These are phyloP conservation scores for Coregonus ussuriensis DNA, from an alignment of 2,797 vertebrate species.

Conservation along the genomic window DNA sequence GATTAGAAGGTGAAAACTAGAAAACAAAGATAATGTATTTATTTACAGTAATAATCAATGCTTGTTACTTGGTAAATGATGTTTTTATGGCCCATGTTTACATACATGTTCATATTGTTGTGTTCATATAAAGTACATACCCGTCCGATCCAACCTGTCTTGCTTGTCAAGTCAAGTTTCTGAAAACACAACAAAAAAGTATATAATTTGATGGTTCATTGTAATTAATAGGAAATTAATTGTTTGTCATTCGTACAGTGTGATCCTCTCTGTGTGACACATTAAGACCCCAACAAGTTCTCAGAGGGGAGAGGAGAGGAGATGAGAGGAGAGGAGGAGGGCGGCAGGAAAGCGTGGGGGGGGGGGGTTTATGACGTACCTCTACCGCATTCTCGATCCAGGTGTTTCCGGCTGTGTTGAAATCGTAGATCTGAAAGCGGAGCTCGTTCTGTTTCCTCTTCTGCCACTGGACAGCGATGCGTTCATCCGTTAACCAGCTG, in stretches of 20 bases:
- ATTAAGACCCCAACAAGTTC: not conserved
- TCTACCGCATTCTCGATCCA: slow-evolving; percentile 57
- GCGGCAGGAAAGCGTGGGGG: not conserved
- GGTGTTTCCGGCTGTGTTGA: not conserved
- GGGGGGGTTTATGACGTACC: slow-evolving; percentile 27
- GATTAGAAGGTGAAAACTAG: slow-evolving; percentile 89
- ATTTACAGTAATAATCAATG: not conserved
- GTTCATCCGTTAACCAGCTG: slow-evolving; percentile 86
- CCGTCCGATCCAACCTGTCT: slow-evolving; percentile 89
- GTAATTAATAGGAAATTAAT: too few species aligned
- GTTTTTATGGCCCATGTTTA: not conserved
- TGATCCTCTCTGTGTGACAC: not conserved
- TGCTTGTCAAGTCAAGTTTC: slow-evolving; percentile 75
- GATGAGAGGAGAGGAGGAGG: not conserved
- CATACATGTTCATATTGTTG: not conserved
- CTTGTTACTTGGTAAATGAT: not conserved
- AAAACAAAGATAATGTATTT: slow-evolving; percentile 17
- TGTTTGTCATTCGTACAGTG: too few species aligned
- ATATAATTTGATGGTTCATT: too few species aligned
- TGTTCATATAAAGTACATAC: slow-evolving; percentile 74
- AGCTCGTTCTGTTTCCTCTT: slow-evolving; percentile 87
- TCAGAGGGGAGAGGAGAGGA: not conserved
- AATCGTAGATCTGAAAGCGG: slow-evolving; percentile 83
- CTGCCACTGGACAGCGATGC: slow-evolving; percentile 90
- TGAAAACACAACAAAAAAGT: slow-evolving; percentile 45